A percentile compares a stretch with the other conserved stretches of the same genome.
phyloP scores from a whole-genome alignment of 2,113 vertebrate genomes.

The Sisor rabdophorus region DNA sequence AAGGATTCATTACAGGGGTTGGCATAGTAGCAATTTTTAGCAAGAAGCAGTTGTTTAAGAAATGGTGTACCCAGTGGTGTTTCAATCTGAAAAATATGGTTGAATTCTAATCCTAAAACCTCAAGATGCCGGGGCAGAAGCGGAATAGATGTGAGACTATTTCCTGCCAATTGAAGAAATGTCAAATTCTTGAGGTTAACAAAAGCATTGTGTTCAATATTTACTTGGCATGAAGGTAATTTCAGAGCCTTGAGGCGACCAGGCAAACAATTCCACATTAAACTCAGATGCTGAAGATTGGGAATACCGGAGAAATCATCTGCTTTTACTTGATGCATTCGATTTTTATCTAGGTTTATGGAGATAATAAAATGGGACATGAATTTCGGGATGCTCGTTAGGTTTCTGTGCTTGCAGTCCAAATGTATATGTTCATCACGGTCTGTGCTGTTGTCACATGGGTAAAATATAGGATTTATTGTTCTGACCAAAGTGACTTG shows the following conservation, averaged over 20 bases:
- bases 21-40: conserved; percentile 68
- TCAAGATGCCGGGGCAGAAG: conserved; percentile 60
- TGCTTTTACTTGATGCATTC: conserved; percentile 49
- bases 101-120: conserved; percentile 63
- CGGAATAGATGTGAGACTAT: conserved; percentile 68
- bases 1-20: conserved; percentile 69
- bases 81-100: conserved; percentile 60
- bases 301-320: conserved; percentile 59
- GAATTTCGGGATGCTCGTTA: conserved; percentile 60
- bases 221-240: conserved; percentile 54
- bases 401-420: conserved; percentile 60
- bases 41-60: conserved; percentile 59
- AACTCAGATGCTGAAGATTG: conserved; percentile 61
- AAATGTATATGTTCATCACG: conserved; percentile 49
- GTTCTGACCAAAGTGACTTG: conserved; percentile 49
- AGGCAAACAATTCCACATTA: conserved; percentile 65
- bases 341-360: conserved; percentile 63
- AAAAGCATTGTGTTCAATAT: conserved; percentile 61
- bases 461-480: conserved; percentile 62
- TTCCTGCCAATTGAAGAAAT: conserved; percentile 63
- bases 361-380: conserved; percentile 54
- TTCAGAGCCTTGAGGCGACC: conserved; percentile 41
- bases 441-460: conserved; percentile 62
- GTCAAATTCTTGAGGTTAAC: conserved; percentile 55
- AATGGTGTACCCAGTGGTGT: conserved; percentile 55